These are phyloP conservation scores for Eptatretus burgeri DNA, from an alignment of 2,113 vertebrate species.

Conservation along the genomic window DNA sequence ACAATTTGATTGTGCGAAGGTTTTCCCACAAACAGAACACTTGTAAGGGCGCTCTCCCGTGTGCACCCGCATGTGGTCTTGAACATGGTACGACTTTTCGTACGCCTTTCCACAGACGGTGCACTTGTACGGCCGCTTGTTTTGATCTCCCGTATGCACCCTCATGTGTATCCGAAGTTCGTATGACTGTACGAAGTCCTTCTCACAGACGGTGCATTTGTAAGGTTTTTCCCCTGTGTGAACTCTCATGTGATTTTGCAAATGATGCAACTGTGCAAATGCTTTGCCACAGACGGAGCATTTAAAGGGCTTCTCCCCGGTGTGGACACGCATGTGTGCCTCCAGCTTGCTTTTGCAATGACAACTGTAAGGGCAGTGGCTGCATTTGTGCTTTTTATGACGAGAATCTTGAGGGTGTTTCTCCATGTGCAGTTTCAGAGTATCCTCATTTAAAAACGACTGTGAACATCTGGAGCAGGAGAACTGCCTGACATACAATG, in stretches of 20 bases:
- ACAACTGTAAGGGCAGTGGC: constrained; percentile 3
- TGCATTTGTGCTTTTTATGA: neutral
- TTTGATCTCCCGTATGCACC: neutral
- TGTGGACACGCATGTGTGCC: neutral
- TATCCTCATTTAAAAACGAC: too few relatives aligned
- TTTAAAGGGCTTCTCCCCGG: constrained; percentile 1
- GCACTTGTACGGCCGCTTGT: constrained; percentile 3
- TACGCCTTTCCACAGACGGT: neutral
- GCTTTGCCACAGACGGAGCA: constrained; percentile 5
- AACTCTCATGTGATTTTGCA: neutral
- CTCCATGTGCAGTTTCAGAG: too few relatives aligned
- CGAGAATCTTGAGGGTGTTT: too few relatives aligned
- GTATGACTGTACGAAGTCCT: neutral
- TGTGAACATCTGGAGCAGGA: too few relatives aligned
- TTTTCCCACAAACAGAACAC: neutral
- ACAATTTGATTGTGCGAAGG: neutral
- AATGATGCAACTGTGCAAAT: neutral
- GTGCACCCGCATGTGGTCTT: neutral
- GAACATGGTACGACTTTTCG: neutral
- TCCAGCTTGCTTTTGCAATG: neutral
- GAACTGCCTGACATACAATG: too few relatives aligned
- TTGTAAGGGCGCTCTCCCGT: constrained; percentile 5
- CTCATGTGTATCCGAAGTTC: neutral
- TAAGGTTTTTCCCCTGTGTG: constrained; percentile 1
- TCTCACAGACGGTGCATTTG: neutral